Base-by-base conservation (phyloP, 2,113 vertebrate genomes). In the Ornithorhynchus anatinus region DNA sequence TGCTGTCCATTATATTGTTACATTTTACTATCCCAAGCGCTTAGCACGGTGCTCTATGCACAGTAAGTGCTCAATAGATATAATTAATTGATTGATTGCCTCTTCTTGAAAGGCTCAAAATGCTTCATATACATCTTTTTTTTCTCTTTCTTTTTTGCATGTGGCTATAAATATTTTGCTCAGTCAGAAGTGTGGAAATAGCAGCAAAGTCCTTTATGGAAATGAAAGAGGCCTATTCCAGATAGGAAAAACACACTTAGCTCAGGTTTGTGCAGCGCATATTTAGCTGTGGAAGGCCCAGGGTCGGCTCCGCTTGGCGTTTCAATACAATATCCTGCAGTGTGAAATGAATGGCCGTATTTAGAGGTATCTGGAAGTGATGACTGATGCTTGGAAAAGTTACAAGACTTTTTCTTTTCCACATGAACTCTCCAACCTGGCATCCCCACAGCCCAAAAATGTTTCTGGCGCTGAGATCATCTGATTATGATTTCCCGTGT, bases 351-450 rank as follows among this genome's bases (percentile, higher is more conserved):
- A 88, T 84, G 73, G 73, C 71, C 68, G 83, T 84, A 88, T 90
- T 89, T 90, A 89, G 86, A 88, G 84, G 87, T 88, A 84, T 87
- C 86, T 89, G 86, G 84, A 88, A 89, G 82, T 84, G 87, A 86
- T 86, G 89, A 85, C 82, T 88, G 87, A 84, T 85, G 74, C 80
- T 88, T 89, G 87, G 89, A 89, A 72, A 80, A 75, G 73, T 88
- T 88, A 80, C 78, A 89, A 90, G 85, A 81, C 82, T 86, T 86
- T 88, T 86, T 77, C 81, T 88, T 89, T 90, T 88, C 87, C 87
- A 89, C 82, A 84, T 87, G 82, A 86, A 87, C 86, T 89, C 87
- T 87, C 87, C 86, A 89, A 88, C 84, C 81, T 90, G 82, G 82
- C 86, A 80, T 89, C 86, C 85, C 84, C 81, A 81, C 79, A 69